Conservation (phyloP, 2,888 invertebrate genomes). For the Ophion slaviceki region DNA sequence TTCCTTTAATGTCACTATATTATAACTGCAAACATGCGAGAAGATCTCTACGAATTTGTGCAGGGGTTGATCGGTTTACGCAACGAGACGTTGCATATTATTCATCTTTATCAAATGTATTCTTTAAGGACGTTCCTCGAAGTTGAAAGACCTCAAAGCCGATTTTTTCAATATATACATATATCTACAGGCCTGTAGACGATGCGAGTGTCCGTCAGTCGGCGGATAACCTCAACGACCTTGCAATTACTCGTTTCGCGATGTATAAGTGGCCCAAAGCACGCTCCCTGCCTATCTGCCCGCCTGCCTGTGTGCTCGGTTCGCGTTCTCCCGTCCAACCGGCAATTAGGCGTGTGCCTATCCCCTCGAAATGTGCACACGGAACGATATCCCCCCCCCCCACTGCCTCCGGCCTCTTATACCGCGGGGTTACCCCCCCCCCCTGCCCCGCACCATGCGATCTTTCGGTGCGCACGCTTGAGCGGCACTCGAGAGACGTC, state of each 20-base stretch:
- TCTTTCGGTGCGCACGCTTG: slow-evolving; percentile 11
- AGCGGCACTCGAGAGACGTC: neutral
- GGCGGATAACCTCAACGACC: slow-evolving; percentile 61
- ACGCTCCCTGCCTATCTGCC: slow-evolving; percentile 45
- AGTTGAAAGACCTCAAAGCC: neutral
- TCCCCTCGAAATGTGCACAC: slow-evolving; percentile 63
- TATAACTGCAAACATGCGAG: slow-evolving; percentile 36
- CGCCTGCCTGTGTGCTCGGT: slow-evolving; percentile 34
- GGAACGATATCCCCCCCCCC: slow-evolving; percentile 57
- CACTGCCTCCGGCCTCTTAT: neutral
- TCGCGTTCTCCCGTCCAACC: slow-evolving; percentile 50
- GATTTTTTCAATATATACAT: neutral
- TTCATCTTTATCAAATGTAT: neutral
- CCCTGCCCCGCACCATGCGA: neutral
- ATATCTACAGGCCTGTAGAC: neutral
- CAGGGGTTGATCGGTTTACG: slow-evolving; percentile 39
- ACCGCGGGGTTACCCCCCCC: neutral
- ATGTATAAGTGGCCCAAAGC: slow-evolving; percentile 64
- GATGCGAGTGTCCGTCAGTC: slow-evolving; percentile 56
- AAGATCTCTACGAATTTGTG: slow-evolving; percentile 40
- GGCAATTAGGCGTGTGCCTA: slow-evolving; percentile 66
- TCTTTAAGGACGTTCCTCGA: neutral
- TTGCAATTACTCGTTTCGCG: slow-evolving; percentile 68
- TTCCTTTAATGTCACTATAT: slow-evolving; percentile 44
- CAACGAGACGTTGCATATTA: neutral